Conservation (phyloP, 2,113 vertebrate species). For the Mixornis gularis region DNA sequence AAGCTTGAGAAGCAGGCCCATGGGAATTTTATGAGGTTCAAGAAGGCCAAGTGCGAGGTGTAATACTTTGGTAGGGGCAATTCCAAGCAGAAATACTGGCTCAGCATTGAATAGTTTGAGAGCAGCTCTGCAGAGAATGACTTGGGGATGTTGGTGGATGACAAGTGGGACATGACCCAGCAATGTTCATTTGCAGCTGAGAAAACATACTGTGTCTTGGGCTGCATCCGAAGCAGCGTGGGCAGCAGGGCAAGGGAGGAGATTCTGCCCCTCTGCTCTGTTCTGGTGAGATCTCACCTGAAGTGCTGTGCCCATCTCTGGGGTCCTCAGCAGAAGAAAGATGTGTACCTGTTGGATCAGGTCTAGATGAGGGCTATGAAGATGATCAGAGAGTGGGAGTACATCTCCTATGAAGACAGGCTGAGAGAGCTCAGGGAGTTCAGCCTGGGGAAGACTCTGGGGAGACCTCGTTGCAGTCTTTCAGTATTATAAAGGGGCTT, state of each 20-base stretch:
- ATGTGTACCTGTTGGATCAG: fast-evolving
- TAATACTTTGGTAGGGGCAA: neutral
- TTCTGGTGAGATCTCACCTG: neutral
- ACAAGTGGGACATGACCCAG: fast-evolving
- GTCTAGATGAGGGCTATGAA: neutral
- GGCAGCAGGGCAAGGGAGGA: neutral
- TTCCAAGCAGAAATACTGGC: neutral
- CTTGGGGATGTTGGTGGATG: neutral
- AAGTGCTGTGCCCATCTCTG: neutral
- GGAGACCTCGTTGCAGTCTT: neutral
- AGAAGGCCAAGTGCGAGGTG: neutral
- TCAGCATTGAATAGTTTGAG: neutral
- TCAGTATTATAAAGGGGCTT: neutral
- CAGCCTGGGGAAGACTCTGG: neutral
- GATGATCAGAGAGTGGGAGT: neutral
- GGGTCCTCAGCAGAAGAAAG: neutral
- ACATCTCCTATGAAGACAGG: neutral
- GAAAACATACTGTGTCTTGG: neutral
- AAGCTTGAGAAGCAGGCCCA: neutral
- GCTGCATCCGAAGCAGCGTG: fast-evolving
- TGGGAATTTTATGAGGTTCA: neutral
- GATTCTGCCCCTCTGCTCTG: neutral
- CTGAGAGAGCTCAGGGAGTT: neutral
- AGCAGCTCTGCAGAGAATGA: neutral
- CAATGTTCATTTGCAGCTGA: neutral